phyloP scores from a whole-genome alignment of 2,113 vertebrate genomes.

The Mustela nigripes region DNA sequence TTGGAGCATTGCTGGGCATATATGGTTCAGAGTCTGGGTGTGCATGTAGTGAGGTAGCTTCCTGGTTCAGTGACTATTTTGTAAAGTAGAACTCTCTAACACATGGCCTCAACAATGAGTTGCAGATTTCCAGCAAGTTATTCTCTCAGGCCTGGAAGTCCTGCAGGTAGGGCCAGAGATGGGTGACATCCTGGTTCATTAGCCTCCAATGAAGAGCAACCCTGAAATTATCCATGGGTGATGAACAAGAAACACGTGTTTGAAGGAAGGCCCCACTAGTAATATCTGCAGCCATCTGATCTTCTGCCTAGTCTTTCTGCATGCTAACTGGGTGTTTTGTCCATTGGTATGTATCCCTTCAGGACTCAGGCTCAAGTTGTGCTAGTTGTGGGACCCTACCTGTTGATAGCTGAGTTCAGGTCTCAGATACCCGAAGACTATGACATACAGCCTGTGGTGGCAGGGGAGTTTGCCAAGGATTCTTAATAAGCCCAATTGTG shows the following conservation, averaged over 20 bases:
- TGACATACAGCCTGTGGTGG: rapidly evolving
- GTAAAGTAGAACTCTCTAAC: background rate
- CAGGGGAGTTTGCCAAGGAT: background rate
- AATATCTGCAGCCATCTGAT: background rate
- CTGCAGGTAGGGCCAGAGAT: background rate
- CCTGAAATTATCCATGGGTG: background rate
- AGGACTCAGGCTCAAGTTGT: background rate
- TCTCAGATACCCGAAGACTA: background rate
- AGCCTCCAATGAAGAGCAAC: background rate
- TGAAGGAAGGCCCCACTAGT: background rate
- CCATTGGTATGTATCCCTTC: background rate
- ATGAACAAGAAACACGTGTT: background rate
- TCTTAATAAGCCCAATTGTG: background rate
- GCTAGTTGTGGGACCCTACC: background rate
- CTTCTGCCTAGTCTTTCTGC: background rate
- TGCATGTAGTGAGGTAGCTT: background rate
- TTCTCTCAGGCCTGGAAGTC: background rate
- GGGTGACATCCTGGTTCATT: background rate
- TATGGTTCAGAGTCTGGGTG: background rate
- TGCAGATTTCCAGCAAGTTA: background rate
- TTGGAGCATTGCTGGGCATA: background rate
- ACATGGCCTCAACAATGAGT: background rate
- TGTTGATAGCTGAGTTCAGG: background rate
- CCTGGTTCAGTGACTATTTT: background rate
- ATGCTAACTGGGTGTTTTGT: background rate